Conservation (phyloP, 1,140 invertebrate species). For the Trialeurodes vaporariorum region DNA sequence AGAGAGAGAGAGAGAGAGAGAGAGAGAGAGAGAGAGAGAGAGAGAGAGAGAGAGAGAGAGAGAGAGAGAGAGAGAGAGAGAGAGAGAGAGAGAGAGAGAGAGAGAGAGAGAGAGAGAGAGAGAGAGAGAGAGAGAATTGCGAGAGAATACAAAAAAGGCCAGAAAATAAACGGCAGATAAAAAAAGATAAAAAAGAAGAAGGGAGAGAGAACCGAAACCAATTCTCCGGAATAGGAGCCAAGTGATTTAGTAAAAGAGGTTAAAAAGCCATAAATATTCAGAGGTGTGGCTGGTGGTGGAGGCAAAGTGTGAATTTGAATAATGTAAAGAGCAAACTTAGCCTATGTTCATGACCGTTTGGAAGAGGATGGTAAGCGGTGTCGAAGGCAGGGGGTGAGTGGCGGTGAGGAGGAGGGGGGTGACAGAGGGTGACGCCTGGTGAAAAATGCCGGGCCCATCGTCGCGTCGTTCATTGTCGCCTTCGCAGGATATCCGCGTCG, state of each 20-base stretch:
- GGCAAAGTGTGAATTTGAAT: background rate
- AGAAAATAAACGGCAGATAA: background rate
- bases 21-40: too few species aligned
- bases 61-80: too few species aligned
- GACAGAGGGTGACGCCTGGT: background rate
- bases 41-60: too few species aligned
- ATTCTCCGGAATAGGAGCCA: background rate
- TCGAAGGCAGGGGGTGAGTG: background rate
- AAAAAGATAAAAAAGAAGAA: background rate
- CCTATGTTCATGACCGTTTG: too few species aligned
- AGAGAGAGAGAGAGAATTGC: too few species aligned
- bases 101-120: too few species aligned
- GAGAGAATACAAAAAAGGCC: too few species aligned
- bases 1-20: too few species aligned
- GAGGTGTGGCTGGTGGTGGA: background rate
- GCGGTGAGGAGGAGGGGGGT: background rate
- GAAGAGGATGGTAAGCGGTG: too few species aligned
- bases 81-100: too few species aligned
- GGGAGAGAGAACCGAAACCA: background rate
- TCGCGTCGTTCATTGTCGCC: too few species aligned
- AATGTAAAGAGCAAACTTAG: background rate
- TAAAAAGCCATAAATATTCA: conserved; percentile 1
- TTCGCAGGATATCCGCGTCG: too few species aligned
- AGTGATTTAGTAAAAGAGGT: background rate
- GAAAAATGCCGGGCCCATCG: background rate